Conservation (phyloP, 2,888 invertebrate genomes). For the Pteria penguin region DNA sequence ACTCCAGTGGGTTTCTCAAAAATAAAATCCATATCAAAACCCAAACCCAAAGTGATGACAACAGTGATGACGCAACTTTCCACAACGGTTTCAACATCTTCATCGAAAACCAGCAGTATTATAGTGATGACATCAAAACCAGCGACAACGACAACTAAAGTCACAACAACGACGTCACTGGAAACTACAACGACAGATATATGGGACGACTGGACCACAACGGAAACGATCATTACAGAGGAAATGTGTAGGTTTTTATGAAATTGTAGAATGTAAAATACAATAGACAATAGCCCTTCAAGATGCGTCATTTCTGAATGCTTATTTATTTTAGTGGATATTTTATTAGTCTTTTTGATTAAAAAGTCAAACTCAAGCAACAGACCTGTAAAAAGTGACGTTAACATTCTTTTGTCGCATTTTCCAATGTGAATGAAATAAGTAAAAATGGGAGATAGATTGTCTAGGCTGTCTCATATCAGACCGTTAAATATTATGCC, state of each 20-base stretch:
- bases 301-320: no score
- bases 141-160: slow-evolving; percentile 11
- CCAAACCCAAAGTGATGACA: slow-evolving; percentile 10
- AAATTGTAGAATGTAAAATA: no score
- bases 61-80: not conserved
- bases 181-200: slow-evolving; percentile 7
- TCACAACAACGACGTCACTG: slow-evolving; percentile 1
- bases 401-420: no score
- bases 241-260: slow-evolving; percentile 38
- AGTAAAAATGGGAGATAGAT: no score
- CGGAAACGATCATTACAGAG: slow-evolving; percentile 7
- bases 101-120: slow-evolving; percentile 6
- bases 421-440: no score
- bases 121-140: slow-evolving; percentile 3
- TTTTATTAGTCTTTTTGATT: no score
- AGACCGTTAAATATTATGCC: no score
- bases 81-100: slow-evolving; percentile 12
- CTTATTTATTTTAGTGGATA: no score
- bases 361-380: no score
- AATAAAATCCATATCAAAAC: slow-evolving; percentile 37
- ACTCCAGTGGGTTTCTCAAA: slow-evolving; percentile 61
- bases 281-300: no score
- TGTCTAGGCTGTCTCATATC: no score
- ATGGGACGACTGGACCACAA: not conserved
- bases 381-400: no score